phyloP scores from a whole-genome alignment of 2,113 vertebrate species.

The Fregetta grallaria region DNA sequence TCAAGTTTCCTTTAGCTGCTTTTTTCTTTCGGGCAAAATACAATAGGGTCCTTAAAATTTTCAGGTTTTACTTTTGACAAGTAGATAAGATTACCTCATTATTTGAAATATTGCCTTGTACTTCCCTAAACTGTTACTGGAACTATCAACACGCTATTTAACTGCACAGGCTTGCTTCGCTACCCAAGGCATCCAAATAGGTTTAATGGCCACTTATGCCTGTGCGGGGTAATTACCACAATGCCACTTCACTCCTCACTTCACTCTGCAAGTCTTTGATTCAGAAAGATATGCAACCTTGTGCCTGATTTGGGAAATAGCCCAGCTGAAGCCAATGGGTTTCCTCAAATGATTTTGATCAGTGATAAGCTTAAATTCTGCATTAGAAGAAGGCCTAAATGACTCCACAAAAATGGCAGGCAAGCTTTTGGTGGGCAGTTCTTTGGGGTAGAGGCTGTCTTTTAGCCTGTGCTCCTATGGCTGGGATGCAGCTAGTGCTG shows the following conservation, averaged over 20 bases:
- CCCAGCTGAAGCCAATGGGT: not conserved
- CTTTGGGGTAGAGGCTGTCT: not conserved
- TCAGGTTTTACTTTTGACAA: conserved; percentile 26
- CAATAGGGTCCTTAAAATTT: not conserved
- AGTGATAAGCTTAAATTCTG: not conserved
- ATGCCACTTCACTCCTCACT: not conserved
- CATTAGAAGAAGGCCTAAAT: not conserved
- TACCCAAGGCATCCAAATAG: not conserved
- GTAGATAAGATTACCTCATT: conserved; percentile 6
- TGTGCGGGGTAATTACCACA: not conserved
- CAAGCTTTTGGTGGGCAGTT: not conserved
- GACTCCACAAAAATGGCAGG: not conserved
- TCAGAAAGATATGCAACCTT: not conserved
- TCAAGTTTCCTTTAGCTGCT: not conserved
- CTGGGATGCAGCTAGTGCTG: not conserved
- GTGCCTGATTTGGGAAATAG: not conserved
- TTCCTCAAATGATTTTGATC: not conserved
- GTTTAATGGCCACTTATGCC: not conserved
- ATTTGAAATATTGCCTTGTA: conserved; percentile 6
- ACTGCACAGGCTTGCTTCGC: not conserved
- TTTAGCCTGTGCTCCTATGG: not conserved
- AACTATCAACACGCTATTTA: not conserved
- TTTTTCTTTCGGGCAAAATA: conserved; percentile 21
- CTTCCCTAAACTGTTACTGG: not conserved
- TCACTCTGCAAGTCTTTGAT: not conserved